phyloP scores from a whole-genome alignment of 2,797 vertebrate genomes.

The Rhinichthys osculus region DNA sequence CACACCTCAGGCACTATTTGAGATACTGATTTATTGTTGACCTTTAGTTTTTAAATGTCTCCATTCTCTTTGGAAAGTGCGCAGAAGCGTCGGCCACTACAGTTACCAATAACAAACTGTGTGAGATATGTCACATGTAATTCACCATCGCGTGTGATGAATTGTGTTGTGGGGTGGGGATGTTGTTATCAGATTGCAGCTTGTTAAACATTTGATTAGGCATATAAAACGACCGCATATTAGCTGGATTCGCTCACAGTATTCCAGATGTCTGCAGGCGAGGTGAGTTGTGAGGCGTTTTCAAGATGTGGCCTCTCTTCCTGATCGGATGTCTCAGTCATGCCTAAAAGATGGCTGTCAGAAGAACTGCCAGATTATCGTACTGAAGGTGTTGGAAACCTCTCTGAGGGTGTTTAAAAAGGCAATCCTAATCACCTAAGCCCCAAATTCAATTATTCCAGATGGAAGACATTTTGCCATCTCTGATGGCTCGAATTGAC shows the following conservation, averaged over 20 bases:
- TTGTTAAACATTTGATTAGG: constrained; percentile 38
- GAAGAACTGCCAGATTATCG: constrained; percentile 72
- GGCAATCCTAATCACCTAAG: constrained; percentile 74
- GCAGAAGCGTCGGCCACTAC: constrained; percentile 20
- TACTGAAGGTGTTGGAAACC: constrained; percentile 67
- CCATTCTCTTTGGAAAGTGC: constrained; percentile 54
- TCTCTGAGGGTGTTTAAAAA: constrained; percentile 71
- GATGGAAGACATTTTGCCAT: constrained; percentile 70
- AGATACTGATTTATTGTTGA: constrained; percentile 64
- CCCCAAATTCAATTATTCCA: constrained; percentile 77
- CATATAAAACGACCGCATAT: background rate
- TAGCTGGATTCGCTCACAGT: background rate
- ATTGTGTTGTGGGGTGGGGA: constrained; percentile 35
- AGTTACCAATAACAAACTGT: constrained; percentile 58
- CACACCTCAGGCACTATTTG: constrained; percentile 52
- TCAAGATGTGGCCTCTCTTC: constrained; percentile 57
- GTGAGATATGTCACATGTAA: constrained; percentile 58
- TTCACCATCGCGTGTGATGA: constrained; percentile 48
- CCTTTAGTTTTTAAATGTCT: constrained; percentile 67
- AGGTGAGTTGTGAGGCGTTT: constrained; percentile 47
- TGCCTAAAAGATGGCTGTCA: constrained; percentile 71
- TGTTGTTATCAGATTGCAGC: constrained; percentile 40
- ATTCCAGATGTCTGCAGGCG: background rate
- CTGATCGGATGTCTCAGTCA: constrained; percentile 45
- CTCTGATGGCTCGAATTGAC: constrained; percentile 70